Conservation (phyloP, 2,113 vertebrate genomes). For the Eptesicus fuscus region DNA sequence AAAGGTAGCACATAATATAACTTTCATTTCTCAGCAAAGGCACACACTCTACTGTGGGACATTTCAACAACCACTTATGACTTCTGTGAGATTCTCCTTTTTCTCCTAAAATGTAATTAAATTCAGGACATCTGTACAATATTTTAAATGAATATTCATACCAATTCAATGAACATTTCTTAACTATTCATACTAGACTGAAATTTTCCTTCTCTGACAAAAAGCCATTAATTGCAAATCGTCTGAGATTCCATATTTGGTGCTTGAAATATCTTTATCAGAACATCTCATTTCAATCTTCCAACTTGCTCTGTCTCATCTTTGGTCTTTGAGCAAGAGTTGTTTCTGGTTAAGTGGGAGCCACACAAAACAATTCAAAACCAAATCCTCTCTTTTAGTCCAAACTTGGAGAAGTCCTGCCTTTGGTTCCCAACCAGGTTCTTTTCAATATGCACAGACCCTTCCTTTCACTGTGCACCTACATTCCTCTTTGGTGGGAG, state of each 20-base stretch:
- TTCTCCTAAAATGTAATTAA: constrained; percentile 59
- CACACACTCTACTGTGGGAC: neutral
- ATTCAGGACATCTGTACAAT: neutral
- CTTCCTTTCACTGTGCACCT: rapidly evolving
- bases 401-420: neutral
- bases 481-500: neutral
- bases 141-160: constrained; percentile 39
- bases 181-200: neutral
- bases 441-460: rapidly evolving
- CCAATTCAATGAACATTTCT: constrained; percentile 33
- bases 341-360: neutral
- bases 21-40: constrained; percentile 60
- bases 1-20: constrained; percentile 67
- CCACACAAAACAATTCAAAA: neutral
- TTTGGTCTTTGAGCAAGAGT: neutral
- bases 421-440: neutral
- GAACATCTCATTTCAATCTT: neutral
- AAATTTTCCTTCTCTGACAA: neutral
- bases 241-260: neutral
- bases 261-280: neutral
- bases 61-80: constrained; percentile 54
- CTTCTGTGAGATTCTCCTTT: constrained; percentile 25
- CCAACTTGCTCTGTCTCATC: neutral
- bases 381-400: neutral
- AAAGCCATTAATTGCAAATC: neutral